Evolutionary conservation across 2,797 vertebrate genomes (phyloP).

Genomic region (Smutsia temminckii): DNA sequence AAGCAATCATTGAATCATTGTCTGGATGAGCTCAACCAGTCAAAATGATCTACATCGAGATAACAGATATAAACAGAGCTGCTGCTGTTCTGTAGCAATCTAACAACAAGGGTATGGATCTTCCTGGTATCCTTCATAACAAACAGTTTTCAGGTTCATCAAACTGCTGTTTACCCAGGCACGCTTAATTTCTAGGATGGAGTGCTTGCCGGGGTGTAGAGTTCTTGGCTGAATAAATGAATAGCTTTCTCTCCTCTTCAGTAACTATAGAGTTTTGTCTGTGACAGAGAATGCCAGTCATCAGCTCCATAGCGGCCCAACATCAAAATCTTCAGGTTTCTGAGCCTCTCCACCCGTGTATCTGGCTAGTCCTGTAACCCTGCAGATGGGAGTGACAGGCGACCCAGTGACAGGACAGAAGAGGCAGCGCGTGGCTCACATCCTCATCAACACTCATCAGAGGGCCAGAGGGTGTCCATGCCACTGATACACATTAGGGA

Average conservation of each 20-base stretch:
- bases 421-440: not conserved
- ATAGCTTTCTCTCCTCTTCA: not conserved
- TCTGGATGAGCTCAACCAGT: not conserved
- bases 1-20: not conserved
- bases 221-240: not conserved
- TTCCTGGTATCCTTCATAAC: not conserved
- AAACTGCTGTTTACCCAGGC: not conserved
- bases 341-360: not conserved
- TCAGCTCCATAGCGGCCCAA: not conserved
- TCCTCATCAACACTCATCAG: not conserved
- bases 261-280: not conserved
- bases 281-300: not conserved
- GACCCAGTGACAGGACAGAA: not conserved
- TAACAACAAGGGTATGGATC: rapidly evolving
- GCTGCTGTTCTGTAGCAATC: not conserved
- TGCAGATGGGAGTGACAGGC: not conserved
- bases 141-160: not conserved
- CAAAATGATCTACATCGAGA: not conserved
- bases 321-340: not conserved
- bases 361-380: not conserved
- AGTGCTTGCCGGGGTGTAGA: not conserved
- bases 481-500: rapidly evolving
- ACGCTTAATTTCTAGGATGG: not conserved
- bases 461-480: not conserved
- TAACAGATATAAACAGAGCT: no score